Evolutionary conservation across 1,140 invertebrate species (phyloP).

Genomic region (Helicorthomorpha holstii): DNA sequence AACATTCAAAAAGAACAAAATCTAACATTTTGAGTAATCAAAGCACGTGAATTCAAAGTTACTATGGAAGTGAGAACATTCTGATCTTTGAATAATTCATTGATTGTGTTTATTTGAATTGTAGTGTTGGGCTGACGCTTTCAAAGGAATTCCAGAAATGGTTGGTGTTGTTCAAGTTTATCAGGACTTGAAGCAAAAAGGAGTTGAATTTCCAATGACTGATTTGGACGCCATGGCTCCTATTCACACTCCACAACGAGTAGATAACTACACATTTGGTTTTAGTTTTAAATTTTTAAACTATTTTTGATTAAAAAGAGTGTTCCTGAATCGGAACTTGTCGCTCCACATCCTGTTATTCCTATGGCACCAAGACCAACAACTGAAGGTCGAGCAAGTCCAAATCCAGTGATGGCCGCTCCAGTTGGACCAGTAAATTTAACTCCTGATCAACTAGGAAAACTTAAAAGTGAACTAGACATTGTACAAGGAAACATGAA

Average conservation of each 20-base stretch:
- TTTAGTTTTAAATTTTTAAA: constrained; percentile 1
- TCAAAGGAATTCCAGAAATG: constrained; percentile 70
- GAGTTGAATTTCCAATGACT: constrained; percentile 93
- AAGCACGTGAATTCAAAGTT: too few species aligned
- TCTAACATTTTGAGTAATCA: too few species aligned
- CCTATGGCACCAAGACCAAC: background rate
- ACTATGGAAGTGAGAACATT: background rate
- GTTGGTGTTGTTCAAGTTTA: constrained; percentile 86
- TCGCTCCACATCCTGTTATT: too few species aligned
- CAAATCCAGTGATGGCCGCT: background rate
- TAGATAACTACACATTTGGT: constrained; percentile 28
- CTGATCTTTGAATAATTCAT: background rate
- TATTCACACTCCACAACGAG: constrained; percentile 89
- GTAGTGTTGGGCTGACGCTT: constrained; percentile 90
- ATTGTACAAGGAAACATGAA: constrained; percentile 86
- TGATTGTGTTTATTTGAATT: background rate
- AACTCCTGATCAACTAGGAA: constrained; percentile 65
- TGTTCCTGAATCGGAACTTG: constrained; percentile 12
- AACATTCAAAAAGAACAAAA: too few species aligned
- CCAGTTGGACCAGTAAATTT: constrained; percentile 24
- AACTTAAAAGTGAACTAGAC: constrained; percentile 77
- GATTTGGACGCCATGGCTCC: constrained; percentile 89
- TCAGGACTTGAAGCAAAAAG: constrained; percentile 82
- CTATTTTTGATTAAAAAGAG: constrained; percentile 8
- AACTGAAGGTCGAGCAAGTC: constrained; percentile 18